These are phyloP conservation scores for Stenchaetothrips biformis DNA, from an alignment of 2,888 invertebrate species.

Conservation along the genomic window DNA sequence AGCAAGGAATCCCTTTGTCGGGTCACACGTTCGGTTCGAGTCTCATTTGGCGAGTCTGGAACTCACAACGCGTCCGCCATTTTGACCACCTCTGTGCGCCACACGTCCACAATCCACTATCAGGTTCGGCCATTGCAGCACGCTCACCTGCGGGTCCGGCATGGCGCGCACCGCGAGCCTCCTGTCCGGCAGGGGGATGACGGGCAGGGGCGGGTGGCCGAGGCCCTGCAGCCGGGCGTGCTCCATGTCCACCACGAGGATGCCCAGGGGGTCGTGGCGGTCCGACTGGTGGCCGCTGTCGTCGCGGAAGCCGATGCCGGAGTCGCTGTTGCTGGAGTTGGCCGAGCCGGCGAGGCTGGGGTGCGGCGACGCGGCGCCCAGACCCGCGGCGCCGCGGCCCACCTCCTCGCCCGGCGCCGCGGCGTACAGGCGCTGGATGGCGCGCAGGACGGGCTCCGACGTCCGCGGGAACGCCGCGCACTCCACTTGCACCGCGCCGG, in stretches of 20 bases:
- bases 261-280: conserved; percentile 47
- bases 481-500: conserved; percentile 67
- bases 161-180: conserved; percentile 60
- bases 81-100: too few relatives aligned
- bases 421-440: conserved; percentile 53
- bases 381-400: conserved; percentile 37
- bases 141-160: conserved; percentile 51
- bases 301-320: conserved; percentile 89
- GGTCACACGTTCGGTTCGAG: too few relatives aligned
- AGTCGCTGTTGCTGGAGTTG: conserved; percentile 89
- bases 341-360: conserved; percentile 76
- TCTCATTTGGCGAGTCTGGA: too few relatives aligned
- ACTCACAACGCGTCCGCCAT: too few relatives aligned
- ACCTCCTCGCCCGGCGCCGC: conserved; percentile 39
- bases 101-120: too few relatives aligned
- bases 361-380: conserved; percentile 59
- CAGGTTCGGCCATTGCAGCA: too few relatives aligned
- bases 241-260: conserved; percentile 67
- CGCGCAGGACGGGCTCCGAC: conserved; percentile 59
- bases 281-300: conserved; percentile 80
- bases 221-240: conserved; percentile 41
- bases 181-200: conserved; percentile 29
- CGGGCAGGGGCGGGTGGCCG: conserved; percentile 30
- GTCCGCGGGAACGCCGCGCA: conserved; percentile 89
- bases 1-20: too few relatives aligned